Evolutionary conservation across 2,113 vertebrate genomes (phyloP), one percentile per base, ranked within the genome.

Genomic region (Gymnogyps californianus): DNA sequence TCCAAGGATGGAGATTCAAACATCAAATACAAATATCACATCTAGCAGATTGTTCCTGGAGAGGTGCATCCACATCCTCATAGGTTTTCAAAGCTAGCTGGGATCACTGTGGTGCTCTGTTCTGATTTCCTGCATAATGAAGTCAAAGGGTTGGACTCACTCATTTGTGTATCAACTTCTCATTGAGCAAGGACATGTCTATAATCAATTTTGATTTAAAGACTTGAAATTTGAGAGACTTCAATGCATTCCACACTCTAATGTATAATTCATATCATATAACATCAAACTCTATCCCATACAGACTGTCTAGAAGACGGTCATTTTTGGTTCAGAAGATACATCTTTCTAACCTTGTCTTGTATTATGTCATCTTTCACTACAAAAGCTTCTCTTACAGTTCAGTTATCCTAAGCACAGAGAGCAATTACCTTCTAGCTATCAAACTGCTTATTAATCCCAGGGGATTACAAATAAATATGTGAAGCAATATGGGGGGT

Each of bases 211-310:
- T 81, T 69, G 13, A 82, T 79, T 82, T 52, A 64, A 92, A 74
- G 10, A 91, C 24, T 3, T 87, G 47, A 91, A 84, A 94, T 82
- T 74, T 62, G 67, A 96, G 67, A 78, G 12, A 62, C 51, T 89
- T 62, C 28, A 94, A 64, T 51, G 67, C 12, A 42, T 87, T 86
- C 42, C 52, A 91, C 16, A 16, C 16, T 67, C 16, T 25, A 62
- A 71, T 26, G 17, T 74, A 62, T 38, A 93, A 72, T 44, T 81
- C 26, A 10, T 89, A 77, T 32, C 15, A 58, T n/a, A 51, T 64
- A 94, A 64, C 24, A 20, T 57, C 65, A 61, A 91, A 78, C 13
- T 64, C 31, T 71, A 64, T 40, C 8, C 10, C 47, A 69, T n/a
- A 75, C 46, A 55, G 25, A 32, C 4, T 67, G 16, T 40, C 42